Evolutionary conservation across 1,140 invertebrate genomes (phyloP).

Genomic region (Drosophila sp.): DNA sequence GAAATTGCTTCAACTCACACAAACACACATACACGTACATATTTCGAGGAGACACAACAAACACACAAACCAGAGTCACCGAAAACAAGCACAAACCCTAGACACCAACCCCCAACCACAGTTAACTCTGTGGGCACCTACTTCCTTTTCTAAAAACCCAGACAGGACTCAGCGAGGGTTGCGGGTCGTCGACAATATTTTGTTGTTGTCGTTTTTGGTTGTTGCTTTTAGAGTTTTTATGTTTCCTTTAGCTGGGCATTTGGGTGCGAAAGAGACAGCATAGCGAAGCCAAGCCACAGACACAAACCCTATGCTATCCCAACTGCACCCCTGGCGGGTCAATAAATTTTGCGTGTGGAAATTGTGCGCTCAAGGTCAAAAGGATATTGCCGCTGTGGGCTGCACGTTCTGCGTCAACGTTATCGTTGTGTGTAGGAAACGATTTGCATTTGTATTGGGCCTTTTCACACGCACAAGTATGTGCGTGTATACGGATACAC

Average conservation of each 20-base stretch:
- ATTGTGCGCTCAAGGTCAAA: constrained; percentile 84
- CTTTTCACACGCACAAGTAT: constrained; percentile 2
- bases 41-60: constrained; percentile 17
- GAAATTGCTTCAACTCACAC: constrained; percentile 22
- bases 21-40: constrained; percentile 9
- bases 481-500: neutral
- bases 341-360: constrained; percentile 84
- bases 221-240: constrained; percentile 36
- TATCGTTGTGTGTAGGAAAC: constrained; percentile 68
- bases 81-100: constrained; percentile 7
- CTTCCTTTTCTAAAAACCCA: constrained; percentile 72
- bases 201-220: constrained; percentile 21
- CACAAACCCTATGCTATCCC: constrained; percentile 27
- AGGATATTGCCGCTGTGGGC: constrained; percentile 75
- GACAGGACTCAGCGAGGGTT: constrained; percentile 56
- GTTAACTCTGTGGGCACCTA: constrained; percentile 60
- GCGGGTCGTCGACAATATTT: constrained; percentile 25
- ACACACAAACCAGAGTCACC: constrained; percentile 14
- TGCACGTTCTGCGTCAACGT: constrained; percentile 19
- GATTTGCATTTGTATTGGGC: constrained; percentile 46
- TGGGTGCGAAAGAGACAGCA: constrained; percentile 3
- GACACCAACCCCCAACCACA: constrained; percentile 14
- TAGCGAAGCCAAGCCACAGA: constrained; percentile 59
- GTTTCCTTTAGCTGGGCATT: constrained; percentile 4
- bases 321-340: constrained; percentile 44